These are phyloP conservation scores for Lasioglossum vierecki DNA, from an alignment of 2,888 invertebrate genomes.

Conservation along the genomic window DNA sequence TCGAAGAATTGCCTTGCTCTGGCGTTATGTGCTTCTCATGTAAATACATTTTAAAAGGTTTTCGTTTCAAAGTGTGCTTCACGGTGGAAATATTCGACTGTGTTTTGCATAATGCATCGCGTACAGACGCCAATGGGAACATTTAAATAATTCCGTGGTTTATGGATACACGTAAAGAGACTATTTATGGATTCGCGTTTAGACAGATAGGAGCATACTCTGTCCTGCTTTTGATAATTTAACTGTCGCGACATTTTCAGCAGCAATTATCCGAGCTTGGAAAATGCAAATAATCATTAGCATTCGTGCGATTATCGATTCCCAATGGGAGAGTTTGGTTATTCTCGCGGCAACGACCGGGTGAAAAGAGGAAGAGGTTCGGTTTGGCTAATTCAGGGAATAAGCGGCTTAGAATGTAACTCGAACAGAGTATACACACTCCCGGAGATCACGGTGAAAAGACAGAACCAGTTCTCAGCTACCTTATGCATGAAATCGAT, in stretches of 20 bases:
- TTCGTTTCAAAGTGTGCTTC: background rate
- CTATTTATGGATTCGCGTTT: background rate
- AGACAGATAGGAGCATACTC: no score
- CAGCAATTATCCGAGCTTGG: background rate
- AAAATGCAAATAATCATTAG: background rate
- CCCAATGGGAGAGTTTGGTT: background rate
- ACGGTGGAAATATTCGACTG: background rate
- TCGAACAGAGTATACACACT: slow-evolving; percentile 18
- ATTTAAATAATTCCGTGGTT: background rate
- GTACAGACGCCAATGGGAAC: background rate
- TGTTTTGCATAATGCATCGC: background rate
- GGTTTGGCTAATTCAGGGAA: slow-evolving; percentile 37
- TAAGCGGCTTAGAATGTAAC: slow-evolving; percentile 32
- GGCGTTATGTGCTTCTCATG: background rate
- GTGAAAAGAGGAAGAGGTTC: slow-evolving; percentile 44
- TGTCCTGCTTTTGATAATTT: background rate
- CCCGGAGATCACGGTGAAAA: slow-evolving; percentile 16
- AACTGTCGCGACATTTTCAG: background rate
- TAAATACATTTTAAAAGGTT: background rate
- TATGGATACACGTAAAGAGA: background rate
- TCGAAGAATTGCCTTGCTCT: background rate
- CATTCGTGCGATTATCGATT: background rate
- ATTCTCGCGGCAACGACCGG: no score
- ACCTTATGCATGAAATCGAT: slow-evolving; percentile 61
- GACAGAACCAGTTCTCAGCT: slow-evolving; percentile 56